Evolutionary conservation across 2,797 vertebrate species (phyloP).

Genomic region (Morus bassanus): DNA sequence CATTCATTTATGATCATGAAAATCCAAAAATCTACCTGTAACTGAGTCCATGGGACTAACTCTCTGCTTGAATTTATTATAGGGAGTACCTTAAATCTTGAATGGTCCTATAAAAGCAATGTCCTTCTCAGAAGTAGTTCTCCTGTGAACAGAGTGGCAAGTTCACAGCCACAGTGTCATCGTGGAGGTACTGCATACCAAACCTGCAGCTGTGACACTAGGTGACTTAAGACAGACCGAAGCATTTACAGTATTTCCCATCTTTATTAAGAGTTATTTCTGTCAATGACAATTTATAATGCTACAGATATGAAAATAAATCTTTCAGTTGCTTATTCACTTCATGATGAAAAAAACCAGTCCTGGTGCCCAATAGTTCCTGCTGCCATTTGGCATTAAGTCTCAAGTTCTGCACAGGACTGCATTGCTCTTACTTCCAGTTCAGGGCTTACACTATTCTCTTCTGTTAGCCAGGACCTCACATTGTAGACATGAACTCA

Average conservation of each 20-base stretch:
- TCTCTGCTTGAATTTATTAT: neutral
- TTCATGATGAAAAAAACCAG: neutral
- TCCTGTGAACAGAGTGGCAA: neutral
- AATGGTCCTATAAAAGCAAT: neutral
- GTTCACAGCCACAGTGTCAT: neutral
- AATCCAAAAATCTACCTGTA: neutral
- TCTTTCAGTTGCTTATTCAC: neutral
- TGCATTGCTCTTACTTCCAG: neutral
- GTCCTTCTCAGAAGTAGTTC: neutral
- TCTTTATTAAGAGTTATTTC: neutral
- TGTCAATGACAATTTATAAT: neutral
- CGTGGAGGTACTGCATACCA: neutral
- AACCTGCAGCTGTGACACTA: neutral
- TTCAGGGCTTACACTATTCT: neutral
- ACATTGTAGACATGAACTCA: neutral
- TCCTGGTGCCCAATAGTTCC: neutral
- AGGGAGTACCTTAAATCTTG: neutral
- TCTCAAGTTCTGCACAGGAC: neutral
- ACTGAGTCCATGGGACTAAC: neutral
- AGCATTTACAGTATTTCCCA: neutral
- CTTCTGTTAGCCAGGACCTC: constrained; percentile 10
- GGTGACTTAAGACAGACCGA: neutral
- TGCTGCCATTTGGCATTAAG: neutral
- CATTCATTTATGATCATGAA: neutral
- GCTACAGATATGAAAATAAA: neutral